Evolutionary conservation across 2,113 vertebrate genomes (phyloP).

Genomic region (Ctenodactylus gundi): DNA sequence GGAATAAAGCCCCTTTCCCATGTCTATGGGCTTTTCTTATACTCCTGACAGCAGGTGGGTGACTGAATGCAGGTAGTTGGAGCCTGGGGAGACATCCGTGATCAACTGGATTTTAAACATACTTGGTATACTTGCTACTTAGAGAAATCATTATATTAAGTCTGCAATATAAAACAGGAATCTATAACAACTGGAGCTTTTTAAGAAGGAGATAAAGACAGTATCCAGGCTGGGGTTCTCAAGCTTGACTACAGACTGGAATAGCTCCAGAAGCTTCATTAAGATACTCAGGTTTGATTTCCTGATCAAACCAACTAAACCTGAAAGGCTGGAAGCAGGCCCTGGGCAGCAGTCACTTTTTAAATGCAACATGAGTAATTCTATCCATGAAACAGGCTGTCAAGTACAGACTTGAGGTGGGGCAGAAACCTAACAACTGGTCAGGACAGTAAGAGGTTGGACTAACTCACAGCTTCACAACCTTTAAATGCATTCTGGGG

Average conservation of each 20-base stretch:
- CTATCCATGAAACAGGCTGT: background rate
- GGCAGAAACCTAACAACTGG: background rate
- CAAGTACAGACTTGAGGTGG: background rate
- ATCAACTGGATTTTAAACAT: background rate
- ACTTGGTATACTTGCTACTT: background rate
- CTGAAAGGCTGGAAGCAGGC: background rate
- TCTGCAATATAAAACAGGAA: background rate
- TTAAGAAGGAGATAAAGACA: background rate
- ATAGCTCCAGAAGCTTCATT: background rate
- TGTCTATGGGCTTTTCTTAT: background rate
- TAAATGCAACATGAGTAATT: background rate
- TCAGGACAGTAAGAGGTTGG: background rate
- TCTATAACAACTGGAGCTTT: background rate
- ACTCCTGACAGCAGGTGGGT: background rate
- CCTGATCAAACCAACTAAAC: background rate
- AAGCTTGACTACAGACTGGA: background rate
- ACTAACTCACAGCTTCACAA: background rate
- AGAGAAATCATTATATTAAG: background rate
- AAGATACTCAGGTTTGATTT: background rate
- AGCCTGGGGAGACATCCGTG: background rate
- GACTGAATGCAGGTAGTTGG: background rate
- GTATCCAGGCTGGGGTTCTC: background rate
- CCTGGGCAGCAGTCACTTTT: background rate
- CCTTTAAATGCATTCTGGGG: background rate
- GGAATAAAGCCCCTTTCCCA: background rate